phyloP scores from a whole-genome alignment of 2,113 vertebrate species.

The Zapornia atra region DNA sequence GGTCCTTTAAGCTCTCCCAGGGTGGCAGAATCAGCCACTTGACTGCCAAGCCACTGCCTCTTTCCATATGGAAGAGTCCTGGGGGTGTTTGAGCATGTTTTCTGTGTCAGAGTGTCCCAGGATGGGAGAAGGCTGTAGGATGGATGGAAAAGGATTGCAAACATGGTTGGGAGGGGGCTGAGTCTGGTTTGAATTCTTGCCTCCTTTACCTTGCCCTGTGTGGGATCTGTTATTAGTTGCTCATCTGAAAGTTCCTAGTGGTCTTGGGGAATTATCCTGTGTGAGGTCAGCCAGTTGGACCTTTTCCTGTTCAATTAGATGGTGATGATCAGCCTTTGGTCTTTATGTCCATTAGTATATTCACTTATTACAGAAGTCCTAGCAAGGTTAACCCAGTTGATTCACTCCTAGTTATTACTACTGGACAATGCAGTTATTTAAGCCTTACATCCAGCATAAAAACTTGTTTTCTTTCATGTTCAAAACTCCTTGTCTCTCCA shows the following conservation, averaged over 20 bases:
- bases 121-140: background rate
- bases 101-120: background rate
- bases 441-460: background rate
- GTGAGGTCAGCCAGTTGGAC: background rate
- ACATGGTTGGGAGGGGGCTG: background rate
- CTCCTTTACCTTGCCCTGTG: background rate
- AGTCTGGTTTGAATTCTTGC: background rate
- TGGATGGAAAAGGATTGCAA: background rate
- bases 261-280: background rate
- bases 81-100: background rate
- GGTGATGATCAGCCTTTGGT: background rate
- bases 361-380: background rate
- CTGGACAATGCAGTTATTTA: background rate
- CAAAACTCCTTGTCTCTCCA: background rate
- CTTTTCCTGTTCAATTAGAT: background rate
- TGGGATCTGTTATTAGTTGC: background rate
- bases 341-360: background rate
- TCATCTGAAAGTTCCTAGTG: background rate
- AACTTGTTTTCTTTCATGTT: background rate
- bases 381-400: background rate
- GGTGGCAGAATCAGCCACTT: background rate
- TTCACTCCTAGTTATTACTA: background rate
- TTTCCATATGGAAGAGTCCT: background rate
- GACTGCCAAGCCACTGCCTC: background rate
- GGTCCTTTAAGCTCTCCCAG: background rate